A percentile compares a stretch with the other conserved stretches of the same genome.
These are phyloP conservation scores for Prunella himalayana DNA, from an alignment of 2,113 vertebrate genomes.

Conservation along the genomic window DNA sequence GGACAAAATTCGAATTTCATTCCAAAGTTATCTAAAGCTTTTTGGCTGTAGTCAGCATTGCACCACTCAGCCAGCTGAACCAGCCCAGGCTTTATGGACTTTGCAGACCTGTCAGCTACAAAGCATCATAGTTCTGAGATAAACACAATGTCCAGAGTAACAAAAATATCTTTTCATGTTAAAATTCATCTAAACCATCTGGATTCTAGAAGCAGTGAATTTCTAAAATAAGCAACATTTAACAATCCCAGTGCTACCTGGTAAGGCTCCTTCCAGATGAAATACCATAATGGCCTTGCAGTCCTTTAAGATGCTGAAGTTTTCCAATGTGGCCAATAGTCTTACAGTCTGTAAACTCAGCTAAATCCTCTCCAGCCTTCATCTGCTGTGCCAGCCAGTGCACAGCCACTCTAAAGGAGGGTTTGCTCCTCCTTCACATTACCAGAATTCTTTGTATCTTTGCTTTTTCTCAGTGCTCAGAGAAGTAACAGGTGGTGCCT, in stretches of 20 bases:
- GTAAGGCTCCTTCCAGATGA: neutral
- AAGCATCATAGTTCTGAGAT: neutral
- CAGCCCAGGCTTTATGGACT: neutral
- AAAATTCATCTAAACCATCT: neutral
- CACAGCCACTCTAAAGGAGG: neutral
- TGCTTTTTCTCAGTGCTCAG: neutral
- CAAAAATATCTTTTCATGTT: neutral
- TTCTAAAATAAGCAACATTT: neutral
- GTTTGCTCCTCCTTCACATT: neutral
- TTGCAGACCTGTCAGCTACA: neutral
- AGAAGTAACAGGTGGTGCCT: slow-evolving; percentile 53
- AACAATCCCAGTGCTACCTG: neutral
- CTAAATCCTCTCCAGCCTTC: neutral
- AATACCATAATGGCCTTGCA: neutral
- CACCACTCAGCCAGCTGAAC: neutral
- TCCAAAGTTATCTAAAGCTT: neutral
- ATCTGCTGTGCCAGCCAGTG: neutral
- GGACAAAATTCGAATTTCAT: neutral
- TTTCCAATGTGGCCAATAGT: neutral
- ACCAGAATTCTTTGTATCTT: slow-evolving; percentile 10
- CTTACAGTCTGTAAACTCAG: neutral
- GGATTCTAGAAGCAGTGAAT: neutral
- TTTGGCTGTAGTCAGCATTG: neutral
- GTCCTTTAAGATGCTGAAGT: neutral
- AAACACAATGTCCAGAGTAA: neutral